Conservation (phyloP, 2,888 invertebrate species). For the Hermodice carunculata region DNA sequence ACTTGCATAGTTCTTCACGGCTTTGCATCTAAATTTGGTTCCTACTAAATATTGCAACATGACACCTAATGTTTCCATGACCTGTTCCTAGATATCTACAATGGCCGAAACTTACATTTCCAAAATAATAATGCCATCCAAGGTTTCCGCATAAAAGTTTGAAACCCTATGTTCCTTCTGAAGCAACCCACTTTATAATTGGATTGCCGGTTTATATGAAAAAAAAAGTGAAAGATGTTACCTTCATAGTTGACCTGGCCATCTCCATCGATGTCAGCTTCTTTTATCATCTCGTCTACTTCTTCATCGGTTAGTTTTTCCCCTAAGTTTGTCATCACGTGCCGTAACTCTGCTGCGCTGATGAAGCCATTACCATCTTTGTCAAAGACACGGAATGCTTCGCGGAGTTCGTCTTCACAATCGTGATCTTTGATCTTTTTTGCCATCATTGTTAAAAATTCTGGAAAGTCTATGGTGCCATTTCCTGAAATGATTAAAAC, state of each 20-base stretch:
- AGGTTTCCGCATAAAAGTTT: too few relatives aligned
- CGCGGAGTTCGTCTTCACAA: conserved; percentile 98
- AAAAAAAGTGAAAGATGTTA: too few relatives aligned
- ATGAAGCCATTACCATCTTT: conserved; percentile 99
- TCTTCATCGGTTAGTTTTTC: conserved; percentile 99
- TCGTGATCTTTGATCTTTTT: conserved; percentile 97
- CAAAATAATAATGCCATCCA: too few relatives aligned
- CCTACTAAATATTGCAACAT: too few relatives aligned
- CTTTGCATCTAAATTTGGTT: too few relatives aligned
- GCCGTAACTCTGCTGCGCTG: conserved; percentile 97
- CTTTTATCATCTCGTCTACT: conserved; percentile 99
- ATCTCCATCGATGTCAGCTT: conserved; percentile 99
- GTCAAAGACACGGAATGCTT: conserved; percentile 98
- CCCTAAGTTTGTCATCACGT: conserved; percentile 99
- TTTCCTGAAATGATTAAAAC: conserved; percentile 20
- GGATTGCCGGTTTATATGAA: too few relatives aligned
- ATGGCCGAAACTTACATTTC: too few relatives aligned
- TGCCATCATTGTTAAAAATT: conserved; percentile 99
- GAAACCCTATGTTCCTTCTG: too few relatives aligned
- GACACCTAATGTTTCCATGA: too few relatives aligned
- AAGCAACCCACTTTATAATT: too few relatives aligned
- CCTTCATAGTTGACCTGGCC: conserved; percentile 98
- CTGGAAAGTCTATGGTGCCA: conserved; percentile 99
- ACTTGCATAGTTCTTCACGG: too few relatives aligned
- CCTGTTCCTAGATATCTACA: too few relatives aligned